Evolutionary conservation across 2,888 invertebrate species (phyloP), one percentile per base, ranked within the genome.

Genomic region (Cabera pusaria): DNA sequence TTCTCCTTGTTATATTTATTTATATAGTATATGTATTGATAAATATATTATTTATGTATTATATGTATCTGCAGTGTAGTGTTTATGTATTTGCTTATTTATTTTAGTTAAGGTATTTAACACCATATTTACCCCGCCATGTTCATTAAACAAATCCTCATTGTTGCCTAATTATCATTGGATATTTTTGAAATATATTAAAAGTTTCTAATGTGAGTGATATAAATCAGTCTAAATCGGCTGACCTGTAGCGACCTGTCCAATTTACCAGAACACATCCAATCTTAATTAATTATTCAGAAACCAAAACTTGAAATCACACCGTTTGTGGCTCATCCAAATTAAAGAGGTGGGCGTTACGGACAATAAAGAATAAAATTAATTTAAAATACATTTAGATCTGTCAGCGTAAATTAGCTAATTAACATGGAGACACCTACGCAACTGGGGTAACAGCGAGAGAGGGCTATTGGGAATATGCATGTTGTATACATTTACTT

Each of bases 281-380:
- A 9, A 31, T 18, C 6, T 20, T 25, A 24, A 38, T 31, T 24
- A 40, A 40, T 34, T 28, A 34, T 41, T 31, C 26, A 31, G 24
- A 16, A 34, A 38, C 40, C 29, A 6, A 43, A 35, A 33, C 37
- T 25, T 43, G 40, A 43, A 45, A 47, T 41, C 27, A 44, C 28
- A 20, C 17, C 10, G 34, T 44, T 44, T 14, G 14, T 2, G 14
- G 14, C 29, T 43, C 43, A 48, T 45, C 38, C 41, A 42, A 47
- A 51, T 48, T 45, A 45, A 44, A 33, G 1, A 9, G 10, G 48
- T 51, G 48, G 48, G 51, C 36, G 48, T 38, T 9, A 18, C 8
- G 34, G 31, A 42, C 40, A 36, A 38, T 45, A 51, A 51, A 46
- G 31, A 46, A 51, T 44, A 44, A 46, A 46, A 48, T 48, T 51